Percentiles rank a stretch among this genome's conserved stretches.
Conservation (phyloP, 1,140 invertebrate species). For the Caenorhabditis brenneri region DNA sequence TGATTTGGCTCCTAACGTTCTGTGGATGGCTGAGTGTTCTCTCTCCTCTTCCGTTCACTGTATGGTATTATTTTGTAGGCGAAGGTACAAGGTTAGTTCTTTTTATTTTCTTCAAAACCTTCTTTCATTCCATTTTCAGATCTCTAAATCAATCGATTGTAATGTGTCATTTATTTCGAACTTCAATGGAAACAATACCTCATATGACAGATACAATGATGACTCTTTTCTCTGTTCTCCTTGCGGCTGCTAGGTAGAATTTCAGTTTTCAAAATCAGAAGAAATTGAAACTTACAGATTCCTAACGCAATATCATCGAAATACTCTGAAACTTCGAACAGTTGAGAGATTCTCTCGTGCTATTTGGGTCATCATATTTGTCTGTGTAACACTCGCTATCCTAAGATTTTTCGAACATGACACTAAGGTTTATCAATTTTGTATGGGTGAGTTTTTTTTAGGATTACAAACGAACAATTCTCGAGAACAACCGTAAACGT, state of each 20-base stretch:
- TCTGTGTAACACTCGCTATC: conserved; percentile 63
- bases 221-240: conserved; percentile 66
- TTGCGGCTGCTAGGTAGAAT: conserved; percentile 66
- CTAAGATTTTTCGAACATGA: conserved; percentile 69
- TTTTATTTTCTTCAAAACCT: not conserved
- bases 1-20: conserved; percentile 68
- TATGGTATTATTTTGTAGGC: conserved; percentile 66
- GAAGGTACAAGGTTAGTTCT: conserved; percentile 59
- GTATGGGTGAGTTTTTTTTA: conserved; percentile 66
- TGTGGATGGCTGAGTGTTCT: conserved; percentile 68
- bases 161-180: conserved; percentile 69
- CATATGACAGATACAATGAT: conserved; percentile 69
- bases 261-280: not conserved
- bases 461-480: no score
- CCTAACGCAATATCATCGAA: conserved; percentile 69
- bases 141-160: conserved; percentile 66
- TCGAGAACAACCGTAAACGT: not conserved
- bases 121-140: conserved; percentile 48
- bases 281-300: conserved; percentile 57
- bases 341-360: conserved; percentile 69
- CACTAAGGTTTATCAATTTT: conserved; percentile 65
- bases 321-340: conserved; percentile 64
- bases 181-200: conserved; percentile 66
- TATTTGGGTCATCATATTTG: conserved; percentile 68
- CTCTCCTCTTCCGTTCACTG: conserved; percentile 67